phyloP scores from a whole-genome alignment of 2,888 invertebrate species.

The Ligdia adustata region DNA sequence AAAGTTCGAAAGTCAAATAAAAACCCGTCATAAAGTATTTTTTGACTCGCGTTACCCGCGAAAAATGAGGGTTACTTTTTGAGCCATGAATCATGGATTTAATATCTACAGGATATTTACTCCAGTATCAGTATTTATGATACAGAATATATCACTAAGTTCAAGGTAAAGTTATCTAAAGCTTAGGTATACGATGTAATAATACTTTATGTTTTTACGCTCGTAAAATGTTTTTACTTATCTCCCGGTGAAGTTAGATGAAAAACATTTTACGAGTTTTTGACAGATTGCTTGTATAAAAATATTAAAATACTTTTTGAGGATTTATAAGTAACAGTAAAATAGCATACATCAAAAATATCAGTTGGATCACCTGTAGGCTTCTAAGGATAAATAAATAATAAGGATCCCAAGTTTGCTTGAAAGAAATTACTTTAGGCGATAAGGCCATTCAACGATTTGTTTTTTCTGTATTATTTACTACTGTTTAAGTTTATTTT shows the following conservation, averaged over 20 bases:
- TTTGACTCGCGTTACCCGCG: slow-evolving; percentile 16
- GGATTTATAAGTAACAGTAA: too few species aligned
- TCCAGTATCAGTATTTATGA: slow-evolving; percentile 46
- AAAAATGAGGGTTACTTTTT: slow-evolving; percentile 14
- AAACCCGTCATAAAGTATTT: slow-evolving; percentile 14
- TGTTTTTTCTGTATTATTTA: too few species aligned
- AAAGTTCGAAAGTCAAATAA: slow-evolving; percentile 23
- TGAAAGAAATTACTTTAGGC: too few species aligned
- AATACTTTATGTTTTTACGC: slow-evolving; percentile 37
- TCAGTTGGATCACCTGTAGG: too few species aligned
- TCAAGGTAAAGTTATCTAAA: slow-evolving; percentile 40
- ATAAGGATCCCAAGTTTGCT: too few species aligned
- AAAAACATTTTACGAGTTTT: slow-evolving; percentile 22
- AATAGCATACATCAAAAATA: too few species aligned
- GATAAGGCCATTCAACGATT: too few species aligned
- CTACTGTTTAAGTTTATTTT: too few species aligned
- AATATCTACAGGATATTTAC: slow-evolving; percentile 37
- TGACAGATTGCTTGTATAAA: too few species aligned
- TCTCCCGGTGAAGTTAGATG: slow-evolving; percentile 12
- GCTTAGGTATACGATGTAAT: slow-evolving; percentile 36
- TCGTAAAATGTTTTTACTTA: slow-evolving; percentile 31
- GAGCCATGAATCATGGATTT: slow-evolving; percentile 31
- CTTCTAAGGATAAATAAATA: too few species aligned
- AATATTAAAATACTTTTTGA: too few species aligned
- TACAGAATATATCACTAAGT: slow-evolving; percentile 50